These are phyloP conservation scores for Venusia cambrica DNA, from an alignment of 2,888 invertebrate species.

Conservation along the genomic window DNA sequence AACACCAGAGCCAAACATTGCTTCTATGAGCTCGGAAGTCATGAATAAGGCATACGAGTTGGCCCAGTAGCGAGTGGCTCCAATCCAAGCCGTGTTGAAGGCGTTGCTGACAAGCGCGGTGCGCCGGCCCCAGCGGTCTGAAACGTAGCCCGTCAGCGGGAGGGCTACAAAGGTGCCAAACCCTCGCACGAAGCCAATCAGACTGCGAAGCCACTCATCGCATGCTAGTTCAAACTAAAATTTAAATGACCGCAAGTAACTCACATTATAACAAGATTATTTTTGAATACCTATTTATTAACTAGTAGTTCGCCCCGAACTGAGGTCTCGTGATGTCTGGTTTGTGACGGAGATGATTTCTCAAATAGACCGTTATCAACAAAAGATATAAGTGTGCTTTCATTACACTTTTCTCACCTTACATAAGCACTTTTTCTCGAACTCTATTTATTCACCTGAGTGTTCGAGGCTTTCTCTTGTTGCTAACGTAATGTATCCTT, in stretches of 20 bases:
- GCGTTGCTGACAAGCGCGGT: conserved; percentile 80
- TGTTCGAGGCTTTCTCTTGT: too few relatives aligned
- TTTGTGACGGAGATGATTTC: too few relatives aligned
- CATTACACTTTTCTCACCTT: too few relatives aligned
- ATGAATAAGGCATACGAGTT: conserved; percentile 84
- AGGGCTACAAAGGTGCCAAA: conserved; percentile 84
- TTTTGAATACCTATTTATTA: too few relatives aligned
- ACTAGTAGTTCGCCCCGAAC: too few relatives aligned
- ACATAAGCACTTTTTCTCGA: too few relatives aligned
- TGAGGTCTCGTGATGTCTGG: too few relatives aligned
- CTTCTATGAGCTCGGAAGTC: conserved; percentile 84
- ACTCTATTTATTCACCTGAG: too few relatives aligned
- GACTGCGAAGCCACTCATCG: conserved; percentile 85
- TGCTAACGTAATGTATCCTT: too few relatives aligned
- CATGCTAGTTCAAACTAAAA: conserved; percentile 82
- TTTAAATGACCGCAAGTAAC: not conserved
- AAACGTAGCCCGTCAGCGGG: conserved; percentile 85
- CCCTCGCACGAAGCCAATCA: conserved; percentile 86
- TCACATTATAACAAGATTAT: too few relatives aligned
- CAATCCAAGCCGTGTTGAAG: conserved; percentile 82
- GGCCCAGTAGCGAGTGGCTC: conserved; percentile 80
- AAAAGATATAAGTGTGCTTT: too few relatives aligned
- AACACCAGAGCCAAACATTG: conserved; percentile 83
- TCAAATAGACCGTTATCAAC: too few relatives aligned
- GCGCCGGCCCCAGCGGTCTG: conserved; percentile 86